These are phyloP conservation scores for Stramonita haemastoma DNA, from an alignment of 2,888 invertebrate species.

Conservation along the genomic window DNA sequence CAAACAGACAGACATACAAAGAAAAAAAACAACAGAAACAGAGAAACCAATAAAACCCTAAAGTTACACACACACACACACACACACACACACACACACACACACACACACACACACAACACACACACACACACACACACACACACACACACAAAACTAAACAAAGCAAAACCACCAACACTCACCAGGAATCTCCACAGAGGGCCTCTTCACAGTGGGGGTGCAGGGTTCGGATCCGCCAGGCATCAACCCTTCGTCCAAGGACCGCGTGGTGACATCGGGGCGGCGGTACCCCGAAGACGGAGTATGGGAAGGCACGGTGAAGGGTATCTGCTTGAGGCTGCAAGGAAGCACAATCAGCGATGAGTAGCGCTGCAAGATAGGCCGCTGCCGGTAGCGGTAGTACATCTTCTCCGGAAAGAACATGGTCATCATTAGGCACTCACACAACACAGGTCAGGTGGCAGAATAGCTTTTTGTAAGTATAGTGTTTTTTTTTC, in stretches of 20 bases:
- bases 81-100: constrained; percentile 10
- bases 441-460: too few relatives aligned
- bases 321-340: constrained; percentile 74
- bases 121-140: background rate
- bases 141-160: background rate
- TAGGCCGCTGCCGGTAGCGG: constrained; percentile 33
- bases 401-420: constrained; percentile 42
- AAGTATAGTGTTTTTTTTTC: too few relatives aligned
- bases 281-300: constrained; percentile 49
- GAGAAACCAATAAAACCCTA: background rate
- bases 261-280: constrained; percentile 50
- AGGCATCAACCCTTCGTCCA: constrained; percentile 50
- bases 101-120: constrained; percentile 10
- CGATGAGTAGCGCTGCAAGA: constrained; percentile 61
- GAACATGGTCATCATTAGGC: constrained; percentile 19
- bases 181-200: constrained; percentile 72
- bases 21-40: background rate
- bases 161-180: background rate
- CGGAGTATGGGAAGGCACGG: constrained; percentile 68
- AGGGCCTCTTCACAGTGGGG: constrained; percentile 68
- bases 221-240: constrained; percentile 63
- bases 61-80: background rate
- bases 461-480: too few relatives aligned
- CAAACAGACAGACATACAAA: background rate
- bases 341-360: constrained; percentile 73